These are phyloP conservation scores for Patella depressa DNA, from an alignment of 2,888 invertebrate genomes.

Conservation along the genomic window DNA sequence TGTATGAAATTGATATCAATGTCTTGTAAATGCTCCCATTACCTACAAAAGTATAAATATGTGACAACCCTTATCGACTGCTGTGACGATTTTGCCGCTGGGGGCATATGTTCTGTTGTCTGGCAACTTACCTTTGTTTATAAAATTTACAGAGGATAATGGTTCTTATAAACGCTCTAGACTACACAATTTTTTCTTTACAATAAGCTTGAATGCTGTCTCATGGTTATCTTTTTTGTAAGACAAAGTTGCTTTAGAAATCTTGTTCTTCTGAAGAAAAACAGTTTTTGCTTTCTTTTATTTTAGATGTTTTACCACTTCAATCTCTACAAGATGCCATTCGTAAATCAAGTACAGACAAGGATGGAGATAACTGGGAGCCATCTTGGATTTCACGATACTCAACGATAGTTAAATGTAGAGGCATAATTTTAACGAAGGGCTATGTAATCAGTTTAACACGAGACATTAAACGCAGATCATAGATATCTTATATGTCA, in stretches of 20 bases:
- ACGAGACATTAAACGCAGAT: constrained; percentile 49
- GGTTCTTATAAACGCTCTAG: no score
- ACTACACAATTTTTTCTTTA: no score
- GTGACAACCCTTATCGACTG: no score
- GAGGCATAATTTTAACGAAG: constrained; percentile 91
- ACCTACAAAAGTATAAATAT: no score
- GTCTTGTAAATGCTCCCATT: no score
- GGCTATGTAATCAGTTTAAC: constrained; percentile 80
- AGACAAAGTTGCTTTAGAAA: not conserved
- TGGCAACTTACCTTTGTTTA: no score
- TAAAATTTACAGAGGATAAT: no score
- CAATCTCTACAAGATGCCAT: constrained; percentile 55
- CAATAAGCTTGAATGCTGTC: not conserved
- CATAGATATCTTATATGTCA: not conserved
- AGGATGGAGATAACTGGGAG: constrained; percentile 74
- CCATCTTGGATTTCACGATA: constrained; percentile 86
- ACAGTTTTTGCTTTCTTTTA: constrained; percentile 8
- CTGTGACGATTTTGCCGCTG: no score
- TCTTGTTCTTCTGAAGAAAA: not conserved
- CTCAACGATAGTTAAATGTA: constrained; percentile 89
- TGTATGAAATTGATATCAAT: no score
- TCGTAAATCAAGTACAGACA: constrained; percentile 74
- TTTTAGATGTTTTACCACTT: constrained; percentile 56
- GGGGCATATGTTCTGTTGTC: no score
- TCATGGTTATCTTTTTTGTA: not conserved